Evolutionary conservation across 2,888 invertebrate species (phyloP).

Genomic region (Cremastinae sp.): DNA sequence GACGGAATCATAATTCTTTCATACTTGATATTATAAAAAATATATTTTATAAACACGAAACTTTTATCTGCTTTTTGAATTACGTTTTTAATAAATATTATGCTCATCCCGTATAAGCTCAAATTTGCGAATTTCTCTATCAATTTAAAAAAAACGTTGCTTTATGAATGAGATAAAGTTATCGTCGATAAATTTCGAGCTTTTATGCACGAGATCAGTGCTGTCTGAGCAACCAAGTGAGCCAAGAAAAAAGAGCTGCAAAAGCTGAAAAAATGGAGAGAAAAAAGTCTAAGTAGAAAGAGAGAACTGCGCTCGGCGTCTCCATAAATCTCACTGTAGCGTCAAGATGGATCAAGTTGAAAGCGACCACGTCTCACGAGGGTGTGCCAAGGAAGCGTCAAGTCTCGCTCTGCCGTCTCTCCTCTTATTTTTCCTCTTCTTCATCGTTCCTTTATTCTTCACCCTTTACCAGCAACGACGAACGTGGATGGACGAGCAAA

Average conservation of each 20-base stretch:
- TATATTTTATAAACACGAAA: too few species aligned
- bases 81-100: too few species aligned
- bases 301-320: slow-evolving; percentile 68
- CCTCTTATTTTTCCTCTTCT: slow-evolving; percentile 24
- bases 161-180: too few species aligned
- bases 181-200: too few species aligned
- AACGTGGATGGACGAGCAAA: slow-evolving; percentile 11
- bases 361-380: slow-evolving; percentile 75
- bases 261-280: background rate
- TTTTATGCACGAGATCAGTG: too few species aligned
- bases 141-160: too few species aligned
- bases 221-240: background rate
- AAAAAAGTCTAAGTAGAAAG: background rate
- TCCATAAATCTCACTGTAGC: slow-evolving; percentile 80
- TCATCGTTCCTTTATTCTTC: slow-evolving; percentile 43
- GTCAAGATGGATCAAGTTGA: slow-evolving; percentile 78
- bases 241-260: background rate
- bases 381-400: slow-evolving; percentile 64
- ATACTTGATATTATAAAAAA: too few species aligned
- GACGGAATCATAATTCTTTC: too few species aligned
- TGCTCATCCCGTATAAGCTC: too few species aligned
- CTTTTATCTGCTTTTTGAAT: too few species aligned
- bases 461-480: slow-evolving; percentile 31
- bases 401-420: slow-evolving; percentile 48
- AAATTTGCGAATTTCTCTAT: too few species aligned